Conservation (phyloP, 2,113 vertebrate genomes). For the Myodes glareolus region DNA sequence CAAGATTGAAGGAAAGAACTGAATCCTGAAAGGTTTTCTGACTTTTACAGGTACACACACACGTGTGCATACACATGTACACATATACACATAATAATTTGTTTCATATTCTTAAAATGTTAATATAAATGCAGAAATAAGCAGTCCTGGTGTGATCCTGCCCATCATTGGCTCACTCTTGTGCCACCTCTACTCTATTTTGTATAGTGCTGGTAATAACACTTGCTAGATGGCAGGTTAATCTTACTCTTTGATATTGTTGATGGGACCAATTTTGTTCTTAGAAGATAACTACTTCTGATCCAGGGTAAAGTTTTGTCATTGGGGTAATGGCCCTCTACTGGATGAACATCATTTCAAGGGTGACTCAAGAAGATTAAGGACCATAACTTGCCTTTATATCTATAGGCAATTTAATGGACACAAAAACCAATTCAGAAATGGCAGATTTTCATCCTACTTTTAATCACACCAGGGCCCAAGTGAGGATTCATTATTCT, state of each 20-base stretch:
- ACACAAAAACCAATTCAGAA: background rate
- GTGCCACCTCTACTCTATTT: background rate
- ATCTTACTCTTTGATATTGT: background rate
- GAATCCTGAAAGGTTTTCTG: background rate
- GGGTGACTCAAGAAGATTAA: background rate
- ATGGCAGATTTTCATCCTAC: background rate
- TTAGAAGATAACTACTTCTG: background rate
- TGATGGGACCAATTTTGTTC: background rate
- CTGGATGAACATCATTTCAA: background rate
- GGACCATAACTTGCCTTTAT: background rate
- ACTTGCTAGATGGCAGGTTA: background rate
- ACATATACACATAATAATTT: background rate
- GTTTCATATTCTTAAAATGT: background rate
- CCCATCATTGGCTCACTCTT: background rate
- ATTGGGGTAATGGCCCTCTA: accelerated
- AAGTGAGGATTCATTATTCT: background rate
- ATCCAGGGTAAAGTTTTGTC: background rate
- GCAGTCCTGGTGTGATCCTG: background rate
- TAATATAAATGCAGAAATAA: background rate
- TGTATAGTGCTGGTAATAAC: too few relatives aligned
- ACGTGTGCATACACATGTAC: too few relatives aligned
- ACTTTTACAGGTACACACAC: background rate
- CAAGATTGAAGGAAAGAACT: background rate
- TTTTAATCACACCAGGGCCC: background rate
- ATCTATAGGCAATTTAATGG: background rate